Conservation (phyloP, 1,140 invertebrate genomes). For the Trachymyrmex septentrionalis region DNA sequence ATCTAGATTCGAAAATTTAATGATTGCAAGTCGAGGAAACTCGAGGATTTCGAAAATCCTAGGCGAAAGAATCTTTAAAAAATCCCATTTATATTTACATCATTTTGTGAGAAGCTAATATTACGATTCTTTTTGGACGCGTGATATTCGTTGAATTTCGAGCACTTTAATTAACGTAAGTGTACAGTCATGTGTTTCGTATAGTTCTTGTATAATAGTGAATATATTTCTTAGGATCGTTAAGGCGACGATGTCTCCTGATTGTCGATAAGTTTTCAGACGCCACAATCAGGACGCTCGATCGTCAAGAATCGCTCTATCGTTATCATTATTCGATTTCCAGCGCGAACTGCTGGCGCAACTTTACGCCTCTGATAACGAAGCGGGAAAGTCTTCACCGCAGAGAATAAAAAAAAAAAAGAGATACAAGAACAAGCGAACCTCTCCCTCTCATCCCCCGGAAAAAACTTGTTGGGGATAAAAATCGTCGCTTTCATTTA, state of each 20-base stretch:
- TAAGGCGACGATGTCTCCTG: not conserved
- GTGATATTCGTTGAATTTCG: slow-evolving; percentile 18
- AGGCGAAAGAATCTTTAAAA: not conserved
- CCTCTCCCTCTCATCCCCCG: slow-evolving; percentile 52
- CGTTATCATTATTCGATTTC: slow-evolving; percentile 4
- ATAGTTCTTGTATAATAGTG: slow-evolving; percentile 1
- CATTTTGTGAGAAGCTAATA: not conserved
- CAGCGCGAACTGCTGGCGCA: not conserved
- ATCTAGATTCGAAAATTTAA: not conserved
- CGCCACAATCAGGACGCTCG: not conserved
- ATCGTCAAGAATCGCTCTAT: not conserved
- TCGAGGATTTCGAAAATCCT: not conserved
- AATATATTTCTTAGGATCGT: not conserved
- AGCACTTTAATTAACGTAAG: slow-evolving; percentile 19
- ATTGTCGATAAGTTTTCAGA: slow-evolving; percentile 14
- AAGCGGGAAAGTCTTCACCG: not conserved
- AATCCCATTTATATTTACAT: not conserved
- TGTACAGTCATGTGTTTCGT: slow-evolving; percentile 28
- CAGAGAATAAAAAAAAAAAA: not conserved
- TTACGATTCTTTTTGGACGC: not conserved
- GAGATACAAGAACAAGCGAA: not conserved
- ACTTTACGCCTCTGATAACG: slow-evolving; percentile 4
- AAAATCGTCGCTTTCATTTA: slow-evolving; percentile 60
- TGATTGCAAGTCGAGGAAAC: not conserved
- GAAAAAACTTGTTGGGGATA: slow-evolving; percentile 23